phyloP scores from a whole-genome alignment of 2,113 vertebrate genomes.

The Sigmodon hispidus region DNA sequence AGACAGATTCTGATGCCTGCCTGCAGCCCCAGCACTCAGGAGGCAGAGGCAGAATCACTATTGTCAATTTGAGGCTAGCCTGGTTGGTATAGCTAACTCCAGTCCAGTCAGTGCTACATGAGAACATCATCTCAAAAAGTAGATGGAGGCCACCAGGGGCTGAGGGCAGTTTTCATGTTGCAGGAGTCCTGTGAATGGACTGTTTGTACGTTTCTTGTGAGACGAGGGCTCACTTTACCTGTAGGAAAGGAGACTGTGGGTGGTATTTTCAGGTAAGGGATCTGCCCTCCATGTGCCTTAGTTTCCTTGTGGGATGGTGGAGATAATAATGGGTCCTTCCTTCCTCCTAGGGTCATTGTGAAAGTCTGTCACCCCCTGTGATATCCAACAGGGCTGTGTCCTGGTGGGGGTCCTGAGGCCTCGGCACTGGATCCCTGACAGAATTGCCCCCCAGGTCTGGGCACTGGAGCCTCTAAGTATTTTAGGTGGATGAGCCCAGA shows the following conservation, averaged over 20 bases:
- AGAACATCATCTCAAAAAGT: neutral
- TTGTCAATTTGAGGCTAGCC: neutral
- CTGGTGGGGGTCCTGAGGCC: neutral
- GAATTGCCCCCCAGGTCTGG: accelerated
- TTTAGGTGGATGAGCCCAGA: neutral
- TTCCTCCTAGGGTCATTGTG: neutral
- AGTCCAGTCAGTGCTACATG: neutral
- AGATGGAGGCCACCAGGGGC: neutral
- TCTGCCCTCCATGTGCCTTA: neutral
- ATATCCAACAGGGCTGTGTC: neutral
- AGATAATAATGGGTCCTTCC: neutral
- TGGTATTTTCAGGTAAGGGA: neutral
- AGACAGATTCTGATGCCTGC: neutral
- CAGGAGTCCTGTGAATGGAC: neutral
- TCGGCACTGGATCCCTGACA: neutral
- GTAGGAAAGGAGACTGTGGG: neutral
- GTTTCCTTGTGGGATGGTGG: neutral
- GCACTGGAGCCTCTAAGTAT: neutral
- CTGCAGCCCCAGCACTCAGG: neutral
- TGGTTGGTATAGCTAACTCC: neutral
- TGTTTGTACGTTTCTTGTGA: neutral
- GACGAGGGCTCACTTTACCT: neutral
- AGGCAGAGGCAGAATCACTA: neutral
- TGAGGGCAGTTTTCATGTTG: neutral
- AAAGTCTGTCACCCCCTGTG: neutral